phyloP scores from a whole-genome alignment of 2,888 invertebrate genomes.

The Pachycephus smyrnensis region DNA sequence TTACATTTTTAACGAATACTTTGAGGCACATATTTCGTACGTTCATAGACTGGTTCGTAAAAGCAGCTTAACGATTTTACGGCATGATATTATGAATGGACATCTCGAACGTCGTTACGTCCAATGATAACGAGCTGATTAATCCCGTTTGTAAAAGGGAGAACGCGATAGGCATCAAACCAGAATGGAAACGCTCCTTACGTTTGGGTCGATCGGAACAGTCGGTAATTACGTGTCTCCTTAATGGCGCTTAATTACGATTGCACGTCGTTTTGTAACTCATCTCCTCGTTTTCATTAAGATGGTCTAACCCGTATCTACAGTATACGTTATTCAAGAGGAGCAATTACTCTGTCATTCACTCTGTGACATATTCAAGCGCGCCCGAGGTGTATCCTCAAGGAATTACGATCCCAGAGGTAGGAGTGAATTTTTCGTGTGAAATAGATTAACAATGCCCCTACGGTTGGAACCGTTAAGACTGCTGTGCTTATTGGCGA shows the following conservation, averaged over 20 bases:
- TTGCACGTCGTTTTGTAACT: conserved; percentile 16
- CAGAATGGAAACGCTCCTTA: not conserved
- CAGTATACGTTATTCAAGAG: not conserved
- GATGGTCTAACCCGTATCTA: not conserved
- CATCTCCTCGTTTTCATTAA: not conserved
- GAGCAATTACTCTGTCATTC: not conserved
- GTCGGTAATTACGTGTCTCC: conserved; percentile 28
- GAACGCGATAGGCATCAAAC: not conserved
- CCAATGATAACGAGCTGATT: not conserved
- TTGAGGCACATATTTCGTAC: not conserved
- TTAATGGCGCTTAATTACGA: conserved; percentile 28
- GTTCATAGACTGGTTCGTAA: not conserved
- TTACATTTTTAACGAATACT: not conserved
- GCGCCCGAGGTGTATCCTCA: not conserved
- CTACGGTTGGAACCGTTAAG: not conserved
- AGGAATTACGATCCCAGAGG: not conserved
- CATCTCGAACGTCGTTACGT: not conserved
- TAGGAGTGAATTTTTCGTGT: not conserved
- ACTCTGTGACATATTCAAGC: not conserved
- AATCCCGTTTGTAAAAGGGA: not conserved
- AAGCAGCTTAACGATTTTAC: not conserved
- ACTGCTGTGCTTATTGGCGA: not conserved
- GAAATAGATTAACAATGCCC: not conserved
- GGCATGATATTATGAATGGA: not conserved
- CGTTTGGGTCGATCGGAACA: not conserved